Conservation (phyloP, 53 echinoderm and acorn worm species). For the Patiria pectinifera region DNA sequence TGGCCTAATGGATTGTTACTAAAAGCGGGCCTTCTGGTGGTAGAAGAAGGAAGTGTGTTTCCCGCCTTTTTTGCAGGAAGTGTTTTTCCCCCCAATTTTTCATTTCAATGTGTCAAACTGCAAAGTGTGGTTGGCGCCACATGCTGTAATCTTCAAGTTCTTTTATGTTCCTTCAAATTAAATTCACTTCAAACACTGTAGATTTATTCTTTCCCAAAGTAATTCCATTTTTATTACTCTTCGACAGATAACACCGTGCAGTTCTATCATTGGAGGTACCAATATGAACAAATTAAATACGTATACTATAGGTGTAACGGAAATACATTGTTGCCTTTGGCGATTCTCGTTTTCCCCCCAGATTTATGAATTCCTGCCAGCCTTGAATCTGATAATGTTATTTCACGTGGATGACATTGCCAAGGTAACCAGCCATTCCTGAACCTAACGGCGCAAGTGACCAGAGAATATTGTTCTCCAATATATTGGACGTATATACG, state of each 20-base stretch:
- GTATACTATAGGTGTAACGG: no score
- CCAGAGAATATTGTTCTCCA: no score
- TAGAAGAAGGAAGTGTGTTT: neutral
- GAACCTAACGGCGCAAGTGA: no score
- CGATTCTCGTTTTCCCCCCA: neutral
- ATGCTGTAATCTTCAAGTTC: neutral
- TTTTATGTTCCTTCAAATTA: neutral
- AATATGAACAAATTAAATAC: no score
- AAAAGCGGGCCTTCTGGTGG: neutral
- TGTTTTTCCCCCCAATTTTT: constrained; percentile 11
- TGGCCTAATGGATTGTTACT: constrained; percentile 16
- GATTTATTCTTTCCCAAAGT: neutral
- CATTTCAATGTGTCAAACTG: neutral
- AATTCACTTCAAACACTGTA: neutral
- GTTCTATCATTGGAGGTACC: no score
- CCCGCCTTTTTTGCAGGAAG: neutral
- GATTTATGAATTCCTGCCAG: neutral
- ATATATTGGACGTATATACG: no score
- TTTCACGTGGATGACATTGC: neutral
- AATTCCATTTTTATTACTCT: neutral
- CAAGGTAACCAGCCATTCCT: neutral
- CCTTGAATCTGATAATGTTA: neutral
- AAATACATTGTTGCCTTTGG: neutral
- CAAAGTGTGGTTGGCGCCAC: constrained; percentile 22
- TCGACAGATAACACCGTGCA: no score